Base-by-base conservation (phyloP, 2,888 invertebrate genomes). In the Hirtodrosophila histrioides region DNA sequence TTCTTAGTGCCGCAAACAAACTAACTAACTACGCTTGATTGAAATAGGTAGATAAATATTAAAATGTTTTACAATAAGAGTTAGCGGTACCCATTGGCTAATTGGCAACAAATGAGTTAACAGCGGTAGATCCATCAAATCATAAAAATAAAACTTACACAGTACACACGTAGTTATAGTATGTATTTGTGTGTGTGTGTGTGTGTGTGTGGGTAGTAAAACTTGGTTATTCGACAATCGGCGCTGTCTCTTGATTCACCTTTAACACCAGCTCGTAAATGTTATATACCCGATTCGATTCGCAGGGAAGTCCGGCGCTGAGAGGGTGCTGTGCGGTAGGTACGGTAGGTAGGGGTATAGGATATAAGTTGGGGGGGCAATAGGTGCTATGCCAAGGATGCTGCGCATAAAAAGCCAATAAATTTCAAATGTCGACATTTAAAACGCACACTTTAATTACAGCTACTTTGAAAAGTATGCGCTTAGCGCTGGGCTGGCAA, bases 401-500 rank as follows among this genome's bases (percentile, higher is more conserved):
- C 56, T 48, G 65, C 41, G 85, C 76, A 86, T 86, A 82, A 78
- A 86, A 86, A 75, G 50, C 67, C 73, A 87, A 88, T 88, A 87
- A 88, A 86, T 87, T 81, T 63, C 84, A 67, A 80, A 80, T 68
- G 77, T 73, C 84, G 81, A 82, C 88, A 78, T 84, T 84, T 80
- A 67, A 77, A 86, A 77, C 80, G 86, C 86, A 82, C 84, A 82
- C 87, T 88, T 87, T 88, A 84, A 86, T 86, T 84, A 84, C 72
- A 79, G 78, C 69, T 67, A 74, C 63, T 78, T 73, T 60, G 49
- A 54, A 65, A 69, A 69, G 56, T 57, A 54, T 74, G 56, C 69
- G 56, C 51, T 33, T 41, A 36, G 8, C 1, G 61, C 49, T 44
- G 33, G 44, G 64, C 27, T 27, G 27, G 4, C 75, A 78, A 68